Percentiles rank a stretch among this genome's conserved stretches.
Conservation (phyloP, 2,113 vertebrate species). For the Tragelaphus strepsiceros region DNA sequence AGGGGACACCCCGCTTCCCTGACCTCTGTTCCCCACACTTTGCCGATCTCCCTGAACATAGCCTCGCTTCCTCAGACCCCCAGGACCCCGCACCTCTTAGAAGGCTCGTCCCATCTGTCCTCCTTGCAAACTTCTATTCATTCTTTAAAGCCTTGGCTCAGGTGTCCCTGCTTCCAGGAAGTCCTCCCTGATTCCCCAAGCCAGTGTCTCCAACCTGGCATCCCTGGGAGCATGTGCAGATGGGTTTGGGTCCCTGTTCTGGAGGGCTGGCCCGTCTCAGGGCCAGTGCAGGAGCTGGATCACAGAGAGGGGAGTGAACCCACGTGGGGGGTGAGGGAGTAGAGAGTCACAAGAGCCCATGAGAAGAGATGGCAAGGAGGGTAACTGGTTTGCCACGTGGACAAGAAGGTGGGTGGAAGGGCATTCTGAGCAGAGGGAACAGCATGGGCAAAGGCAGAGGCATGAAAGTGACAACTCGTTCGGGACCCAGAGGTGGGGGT, state of each 20-base stretch:
- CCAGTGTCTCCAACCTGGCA: not conserved
- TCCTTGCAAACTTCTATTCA: not conserved
- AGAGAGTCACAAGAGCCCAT: not conserved
- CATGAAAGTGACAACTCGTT: not conserved
- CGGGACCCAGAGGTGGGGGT: not conserved
- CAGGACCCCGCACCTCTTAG: not conserved
- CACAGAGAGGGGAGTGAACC: not conserved
- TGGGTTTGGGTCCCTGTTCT: not conserved
- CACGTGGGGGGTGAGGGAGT: not conserved
- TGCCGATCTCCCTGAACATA: not conserved
- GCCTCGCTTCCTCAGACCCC: not conserved
- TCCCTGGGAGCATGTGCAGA: not conserved
- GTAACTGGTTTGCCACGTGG: not conserved
- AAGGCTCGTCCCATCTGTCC: fast-evolving
- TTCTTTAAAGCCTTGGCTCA: not conserved
- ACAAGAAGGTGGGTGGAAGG: not conserved
- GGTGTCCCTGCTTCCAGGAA: not conserved
- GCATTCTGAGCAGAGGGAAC: not conserved
- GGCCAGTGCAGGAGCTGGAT: fast-evolving
- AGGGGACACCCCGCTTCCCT: not conserved
- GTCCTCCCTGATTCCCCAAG: not conserved
- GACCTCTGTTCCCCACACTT: fast-evolving
- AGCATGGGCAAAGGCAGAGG: not conserved
- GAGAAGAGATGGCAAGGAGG: not conserved
- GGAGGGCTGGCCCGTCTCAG: not conserved